phyloP scores from a whole-genome alignment of 2,888 invertebrate species.

The Helobdella robusta region DNA sequence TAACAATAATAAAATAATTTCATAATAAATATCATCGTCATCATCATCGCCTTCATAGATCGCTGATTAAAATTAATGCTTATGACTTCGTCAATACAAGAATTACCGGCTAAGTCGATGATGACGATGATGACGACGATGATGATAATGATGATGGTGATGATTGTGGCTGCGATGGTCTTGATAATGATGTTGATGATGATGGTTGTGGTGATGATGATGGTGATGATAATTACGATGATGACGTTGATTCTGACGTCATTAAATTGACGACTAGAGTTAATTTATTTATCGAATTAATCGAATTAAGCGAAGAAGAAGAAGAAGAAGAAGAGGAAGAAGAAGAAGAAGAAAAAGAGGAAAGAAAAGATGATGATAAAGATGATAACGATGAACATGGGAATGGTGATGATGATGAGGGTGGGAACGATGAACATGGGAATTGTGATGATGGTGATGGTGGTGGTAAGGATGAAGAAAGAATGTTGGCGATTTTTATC shows the following conservation, averaged over 20 bases:
- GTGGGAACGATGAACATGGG: not conserved
- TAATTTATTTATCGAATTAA: not conserved
- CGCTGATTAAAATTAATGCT: too few species aligned
- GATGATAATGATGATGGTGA: not conserved
- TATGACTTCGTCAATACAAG: too few species aligned
- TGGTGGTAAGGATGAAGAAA: not conserved
- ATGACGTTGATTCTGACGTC: too few species aligned
- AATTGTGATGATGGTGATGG: not conserved
- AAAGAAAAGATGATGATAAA: not conserved
- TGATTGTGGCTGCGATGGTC: not conserved
- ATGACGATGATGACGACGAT: conserved; percentile 4
- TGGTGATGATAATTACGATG: too few species aligned
- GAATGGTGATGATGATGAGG: not conserved
- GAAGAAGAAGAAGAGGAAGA: conserved; percentile 3
- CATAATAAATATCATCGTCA: too few species aligned
- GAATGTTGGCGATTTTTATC: too few species aligned
- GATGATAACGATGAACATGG: not conserved
- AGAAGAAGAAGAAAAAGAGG: conserved; percentile 3
- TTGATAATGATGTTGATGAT: too few species aligned
- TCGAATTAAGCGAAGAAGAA: not conserved
- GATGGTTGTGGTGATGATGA: too few species aligned
- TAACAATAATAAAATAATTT: too few species aligned
- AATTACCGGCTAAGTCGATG: too few species aligned
- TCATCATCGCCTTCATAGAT: too few species aligned
- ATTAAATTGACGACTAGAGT: not conserved